These are phyloP conservation scores for Ptychoptera contaminata DNA, from an alignment of 2,888 invertebrate species.

Conservation along the genomic window DNA sequence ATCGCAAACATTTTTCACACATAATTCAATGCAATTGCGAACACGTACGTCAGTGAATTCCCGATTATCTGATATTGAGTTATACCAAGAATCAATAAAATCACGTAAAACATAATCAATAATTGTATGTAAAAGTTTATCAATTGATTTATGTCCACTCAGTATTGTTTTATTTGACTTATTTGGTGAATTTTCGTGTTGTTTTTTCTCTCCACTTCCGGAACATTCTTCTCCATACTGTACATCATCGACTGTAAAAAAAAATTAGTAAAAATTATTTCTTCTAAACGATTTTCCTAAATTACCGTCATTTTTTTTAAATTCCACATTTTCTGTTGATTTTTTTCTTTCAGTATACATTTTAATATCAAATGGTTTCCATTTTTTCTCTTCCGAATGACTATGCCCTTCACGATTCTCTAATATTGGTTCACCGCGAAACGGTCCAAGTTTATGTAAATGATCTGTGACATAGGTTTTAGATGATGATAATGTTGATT, in stretches of 20 bases:
- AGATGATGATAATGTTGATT: background rate
- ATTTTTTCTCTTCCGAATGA: conserved; percentile 11
- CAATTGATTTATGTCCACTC: conserved; percentile 13
- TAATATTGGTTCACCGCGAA: conserved; percentile 1
- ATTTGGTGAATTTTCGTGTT: conserved; percentile 22
- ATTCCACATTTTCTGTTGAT: conserved; percentile 2
- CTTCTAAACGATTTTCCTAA: conserved; percentile 5
- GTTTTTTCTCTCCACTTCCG: conserved; percentile 13
- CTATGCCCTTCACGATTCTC: conserved; percentile 1
- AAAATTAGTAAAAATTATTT: background rate
- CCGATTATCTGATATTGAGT: conserved; percentile 13
- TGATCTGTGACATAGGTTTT: conserved; percentile 2
- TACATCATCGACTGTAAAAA: conserved; percentile 4
- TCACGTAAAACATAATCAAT: conserved; percentile 14
- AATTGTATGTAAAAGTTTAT: conserved; percentile 13
- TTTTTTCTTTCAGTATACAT: conserved; percentile 13
- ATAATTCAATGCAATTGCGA: conserved; percentile 13
- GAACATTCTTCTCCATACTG: conserved; percentile 8
- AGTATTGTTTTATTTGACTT: conserved; percentile 15
- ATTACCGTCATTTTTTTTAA: conserved; percentile 2
- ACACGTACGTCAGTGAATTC: conserved; percentile 14
- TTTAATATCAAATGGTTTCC: conserved; percentile 15
- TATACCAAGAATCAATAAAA: conserved; percentile 15
- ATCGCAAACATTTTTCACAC: conserved; percentile 12
- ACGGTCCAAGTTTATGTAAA: background rate